These are phyloP conservation scores for Telmatochromis brachygnathus DNA, from an alignment of 2,113 vertebrate genomes.

Conservation along the genomic window DNA sequence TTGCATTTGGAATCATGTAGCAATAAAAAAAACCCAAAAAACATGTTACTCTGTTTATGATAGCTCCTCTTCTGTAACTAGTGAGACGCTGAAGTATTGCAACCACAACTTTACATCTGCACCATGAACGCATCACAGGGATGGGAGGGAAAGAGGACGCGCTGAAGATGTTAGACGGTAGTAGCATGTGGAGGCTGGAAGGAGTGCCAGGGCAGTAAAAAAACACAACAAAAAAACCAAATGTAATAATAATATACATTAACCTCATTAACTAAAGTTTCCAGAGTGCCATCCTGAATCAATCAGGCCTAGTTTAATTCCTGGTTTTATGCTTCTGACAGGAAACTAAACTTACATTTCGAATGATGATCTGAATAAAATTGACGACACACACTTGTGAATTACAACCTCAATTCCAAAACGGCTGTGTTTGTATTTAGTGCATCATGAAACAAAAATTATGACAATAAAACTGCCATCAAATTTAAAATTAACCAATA, in stretches of 20 bases:
- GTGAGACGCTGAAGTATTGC: neutral
- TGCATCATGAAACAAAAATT: neutral
- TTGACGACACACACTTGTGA: neutral
- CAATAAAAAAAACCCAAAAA: accelerated
- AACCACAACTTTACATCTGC: neutral
- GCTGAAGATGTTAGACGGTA: neutral
- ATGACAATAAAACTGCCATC: neutral
- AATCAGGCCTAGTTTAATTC: neutral
- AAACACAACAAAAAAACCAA: accelerated
- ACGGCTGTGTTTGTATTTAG: neutral
- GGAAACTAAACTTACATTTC: neutral
- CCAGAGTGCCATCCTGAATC: neutral
- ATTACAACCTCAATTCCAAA: neutral
- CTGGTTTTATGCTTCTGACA: neutral
- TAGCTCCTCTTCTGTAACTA: neutral
- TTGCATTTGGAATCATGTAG: neutral
- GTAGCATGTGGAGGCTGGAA: neutral
- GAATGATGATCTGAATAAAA: neutral
- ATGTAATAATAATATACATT: neutral
- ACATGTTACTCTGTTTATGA: neutral
- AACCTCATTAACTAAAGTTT: neutral
- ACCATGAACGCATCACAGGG: neutral
- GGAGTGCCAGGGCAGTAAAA: neutral
- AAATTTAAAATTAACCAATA: neutral
- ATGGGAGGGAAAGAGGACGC: neutral